These are phyloP conservation scores for Phalloptychus januarius DNA, from an alignment of 2,797 vertebrate species.

Conservation along the genomic window DNA sequence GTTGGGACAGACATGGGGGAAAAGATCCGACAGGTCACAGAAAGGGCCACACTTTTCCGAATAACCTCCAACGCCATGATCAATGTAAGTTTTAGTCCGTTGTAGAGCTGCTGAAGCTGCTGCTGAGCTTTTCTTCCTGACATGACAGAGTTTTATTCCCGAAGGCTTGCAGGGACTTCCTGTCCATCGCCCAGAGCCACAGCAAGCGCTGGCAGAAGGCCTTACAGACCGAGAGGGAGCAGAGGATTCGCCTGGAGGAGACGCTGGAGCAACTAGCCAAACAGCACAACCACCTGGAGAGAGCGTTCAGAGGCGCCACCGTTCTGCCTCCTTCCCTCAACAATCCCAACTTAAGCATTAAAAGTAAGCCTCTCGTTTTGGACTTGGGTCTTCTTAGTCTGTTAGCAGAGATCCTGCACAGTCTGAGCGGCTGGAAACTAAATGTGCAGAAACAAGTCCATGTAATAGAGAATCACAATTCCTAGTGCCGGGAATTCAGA, in stretches of 20 bases:
- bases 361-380: constrained; percentile 77
- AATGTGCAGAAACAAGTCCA: too few relatives aligned
- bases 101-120: not conserved
- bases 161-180: constrained; percentile 93
- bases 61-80: constrained; percentile 99
- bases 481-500: too few relatives aligned
- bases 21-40: constrained; percentile 95
- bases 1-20: constrained; percentile 87
- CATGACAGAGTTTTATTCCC: constrained; percentile 8
- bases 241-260: constrained; percentile 93
- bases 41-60: constrained; percentile 93
- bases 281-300: constrained; percentile 96
- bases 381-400: constrained; percentile 5
- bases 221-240: constrained; percentile 91
- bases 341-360: constrained; percentile 75
- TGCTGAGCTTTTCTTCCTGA: not conserved
- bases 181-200: constrained; percentile 90
- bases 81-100: constrained; percentile 80
- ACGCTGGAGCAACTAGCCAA: constrained; percentile 95
- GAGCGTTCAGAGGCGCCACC: constrained; percentile 92
- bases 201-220: constrained; percentile 97
- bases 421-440: not conserved
- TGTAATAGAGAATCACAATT: too few relatives aligned
- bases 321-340: constrained; percentile 84
- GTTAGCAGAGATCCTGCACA: not conserved